phyloP scores from a whole-genome alignment of 2,113 vertebrate genomes.

The Tragelaphus strepsiceros region DNA sequence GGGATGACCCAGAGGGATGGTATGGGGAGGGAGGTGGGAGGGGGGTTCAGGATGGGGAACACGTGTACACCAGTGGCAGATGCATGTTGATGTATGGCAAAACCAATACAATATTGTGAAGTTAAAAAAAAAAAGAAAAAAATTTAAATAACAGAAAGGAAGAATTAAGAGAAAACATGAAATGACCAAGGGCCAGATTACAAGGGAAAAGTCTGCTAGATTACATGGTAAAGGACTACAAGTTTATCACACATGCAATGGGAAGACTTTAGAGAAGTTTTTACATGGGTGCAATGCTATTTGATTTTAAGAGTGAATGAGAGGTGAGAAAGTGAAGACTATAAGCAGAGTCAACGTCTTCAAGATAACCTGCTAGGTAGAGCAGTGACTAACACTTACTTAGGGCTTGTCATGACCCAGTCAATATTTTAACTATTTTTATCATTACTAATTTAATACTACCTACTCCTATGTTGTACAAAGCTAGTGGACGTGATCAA shows the following conservation, averaged over 20 bases:
- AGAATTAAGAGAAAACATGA: background rate
- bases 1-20: no score
- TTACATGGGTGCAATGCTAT: background rate
- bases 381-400: background rate
- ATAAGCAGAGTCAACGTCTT: background rate
- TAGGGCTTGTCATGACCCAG: background rate
- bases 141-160: background rate
- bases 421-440: background rate
- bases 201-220: background rate
- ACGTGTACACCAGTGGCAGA: no score
- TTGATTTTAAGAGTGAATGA: slow-evolving; percentile 17
- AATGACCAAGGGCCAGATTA: background rate
- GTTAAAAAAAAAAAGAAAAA: no score
- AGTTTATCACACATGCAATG: background rate
- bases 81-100: no score
- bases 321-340: background rate
- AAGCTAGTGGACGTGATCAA: background rate
- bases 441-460: background rate
- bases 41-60: no score
- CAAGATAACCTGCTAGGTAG: background rate
- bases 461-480: background rate
- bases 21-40: no score
- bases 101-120: no score
- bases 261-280: background rate
- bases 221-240: background rate